Evolutionary conservation across 1,140 invertebrate genomes (phyloP).

Genomic region (Sipha flava): DNA sequence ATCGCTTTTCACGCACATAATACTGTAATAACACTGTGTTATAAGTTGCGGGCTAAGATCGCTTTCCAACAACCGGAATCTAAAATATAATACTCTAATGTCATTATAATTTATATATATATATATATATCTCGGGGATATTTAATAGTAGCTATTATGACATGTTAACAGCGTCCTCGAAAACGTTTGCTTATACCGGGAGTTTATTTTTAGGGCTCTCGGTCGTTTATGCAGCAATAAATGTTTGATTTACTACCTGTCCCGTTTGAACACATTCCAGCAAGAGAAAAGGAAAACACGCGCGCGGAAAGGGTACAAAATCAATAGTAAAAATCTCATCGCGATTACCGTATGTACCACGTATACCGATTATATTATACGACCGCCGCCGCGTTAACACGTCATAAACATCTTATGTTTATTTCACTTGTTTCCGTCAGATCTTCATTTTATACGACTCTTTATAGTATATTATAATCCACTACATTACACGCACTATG

Average conservation of each 20-base stretch:
- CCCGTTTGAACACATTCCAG: neutral
- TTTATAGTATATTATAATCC: neutral
- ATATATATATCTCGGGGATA: too few relatives aligned
- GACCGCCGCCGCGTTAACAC: neutral
- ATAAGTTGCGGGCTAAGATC: too few relatives aligned
- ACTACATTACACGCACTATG: neutral
- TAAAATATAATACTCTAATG: too few relatives aligned
- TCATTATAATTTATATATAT: too few relatives aligned
- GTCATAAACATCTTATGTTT: constrained; percentile 10
- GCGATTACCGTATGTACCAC: neutral
- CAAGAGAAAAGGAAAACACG: neutral
- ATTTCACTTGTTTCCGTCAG: neutral
- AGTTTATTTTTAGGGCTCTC: neutral
- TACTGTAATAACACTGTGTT: too few relatives aligned
- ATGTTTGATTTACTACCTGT: neutral
- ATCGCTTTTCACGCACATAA: too few relatives aligned
- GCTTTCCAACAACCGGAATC: too few relatives aligned
- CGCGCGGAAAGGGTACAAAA: too few relatives aligned
- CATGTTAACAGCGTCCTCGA: too few relatives aligned
- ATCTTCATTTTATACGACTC: neutral
- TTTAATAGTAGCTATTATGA: too few relatives aligned
- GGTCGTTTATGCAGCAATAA: neutral
- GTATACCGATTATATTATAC: neutral
- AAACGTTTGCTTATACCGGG: too few relatives aligned
- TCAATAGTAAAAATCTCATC: constrained; percentile 5